Evolutionary conservation across 2,888 invertebrate species (phyloP).

Genomic region (Aspidapion aeneum): DNA sequence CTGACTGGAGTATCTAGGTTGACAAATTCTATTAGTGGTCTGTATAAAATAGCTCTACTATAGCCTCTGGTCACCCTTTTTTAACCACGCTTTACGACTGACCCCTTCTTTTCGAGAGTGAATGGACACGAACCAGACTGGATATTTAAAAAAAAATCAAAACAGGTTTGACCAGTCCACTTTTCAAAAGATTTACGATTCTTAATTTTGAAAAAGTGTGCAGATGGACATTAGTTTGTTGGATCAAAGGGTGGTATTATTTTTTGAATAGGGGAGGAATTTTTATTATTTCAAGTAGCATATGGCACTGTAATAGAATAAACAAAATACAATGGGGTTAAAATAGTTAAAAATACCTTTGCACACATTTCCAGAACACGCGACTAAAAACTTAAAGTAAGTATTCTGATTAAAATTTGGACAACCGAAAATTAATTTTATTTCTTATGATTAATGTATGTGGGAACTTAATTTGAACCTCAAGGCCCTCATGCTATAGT

Average conservation of each 20-base stretch:
- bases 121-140: background rate
- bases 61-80: background rate
- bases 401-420: no score
- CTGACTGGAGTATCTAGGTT: no score
- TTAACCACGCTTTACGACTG: background rate
- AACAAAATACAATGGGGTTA: no score
- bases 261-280: background rate
- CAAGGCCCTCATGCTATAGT: no score
- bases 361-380: no score
- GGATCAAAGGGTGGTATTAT: background rate
- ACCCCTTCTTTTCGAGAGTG: background rate
- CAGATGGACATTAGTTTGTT: background rate
- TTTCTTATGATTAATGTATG: no score
- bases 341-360: no score
- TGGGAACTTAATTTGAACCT: no score
- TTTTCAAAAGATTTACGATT: background rate
- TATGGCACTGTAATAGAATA: no score
- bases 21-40: background rate
- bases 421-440: no score
- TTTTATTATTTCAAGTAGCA: no score
- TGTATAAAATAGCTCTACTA: background rate
- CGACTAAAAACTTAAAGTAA: no score
- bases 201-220: background rate
- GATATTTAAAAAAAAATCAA: background rate
- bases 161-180: background rate